phyloP scores from a whole-genome alignment of 2,888 invertebrate genomes.

The Heliconius hortense region DNA sequence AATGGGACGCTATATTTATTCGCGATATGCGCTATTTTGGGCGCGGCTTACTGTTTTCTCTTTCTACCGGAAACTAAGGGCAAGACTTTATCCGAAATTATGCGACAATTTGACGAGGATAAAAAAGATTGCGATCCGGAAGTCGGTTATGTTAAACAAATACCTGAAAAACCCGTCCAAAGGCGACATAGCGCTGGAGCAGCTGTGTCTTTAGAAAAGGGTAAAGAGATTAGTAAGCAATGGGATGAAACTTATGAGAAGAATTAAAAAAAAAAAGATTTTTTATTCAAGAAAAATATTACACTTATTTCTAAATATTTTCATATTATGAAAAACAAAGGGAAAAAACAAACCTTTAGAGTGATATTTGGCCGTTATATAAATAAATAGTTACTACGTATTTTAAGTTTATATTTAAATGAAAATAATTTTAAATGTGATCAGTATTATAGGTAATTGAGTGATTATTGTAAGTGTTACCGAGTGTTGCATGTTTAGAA shows the following conservation, averaged over 20 bases:
- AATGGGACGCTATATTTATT: constrained; percentile 86
- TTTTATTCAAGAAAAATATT: neutral
- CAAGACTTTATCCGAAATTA: constrained; percentile 85
- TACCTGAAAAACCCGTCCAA: constrained; percentile 61
- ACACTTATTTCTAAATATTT: neutral
- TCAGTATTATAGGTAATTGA: constrained; percentile 37
- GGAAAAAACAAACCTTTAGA: neutral
- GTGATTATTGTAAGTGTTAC: constrained; percentile 29
- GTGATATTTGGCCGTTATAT: constrained; percentile 1
- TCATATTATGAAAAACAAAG: neutral
- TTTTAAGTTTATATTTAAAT: constrained; percentile 20
- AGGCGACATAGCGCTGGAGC: constrained; percentile 74
- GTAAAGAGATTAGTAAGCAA: constrained; percentile 49
- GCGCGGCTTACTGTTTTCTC: constrained; percentile 82
- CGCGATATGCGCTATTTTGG: constrained; percentile 81
- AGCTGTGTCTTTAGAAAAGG: constrained; percentile 68
- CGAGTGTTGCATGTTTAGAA: neutral
- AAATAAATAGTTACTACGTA: constrained; percentile 1
- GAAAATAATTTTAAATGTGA: constrained; percentile 29
- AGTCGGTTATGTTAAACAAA: constrained; percentile 56
- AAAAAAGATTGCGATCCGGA: constrained; percentile 68
- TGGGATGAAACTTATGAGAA: constrained; percentile 55
- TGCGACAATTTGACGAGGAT: constrained; percentile 81
- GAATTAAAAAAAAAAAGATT: neutral
- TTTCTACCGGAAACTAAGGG: constrained; percentile 87